Evolutionary conservation across 37 sponge, comb jelly and placozoan species (phyloP).

Genomic region (Trichoplax adhaerens): DNA sequence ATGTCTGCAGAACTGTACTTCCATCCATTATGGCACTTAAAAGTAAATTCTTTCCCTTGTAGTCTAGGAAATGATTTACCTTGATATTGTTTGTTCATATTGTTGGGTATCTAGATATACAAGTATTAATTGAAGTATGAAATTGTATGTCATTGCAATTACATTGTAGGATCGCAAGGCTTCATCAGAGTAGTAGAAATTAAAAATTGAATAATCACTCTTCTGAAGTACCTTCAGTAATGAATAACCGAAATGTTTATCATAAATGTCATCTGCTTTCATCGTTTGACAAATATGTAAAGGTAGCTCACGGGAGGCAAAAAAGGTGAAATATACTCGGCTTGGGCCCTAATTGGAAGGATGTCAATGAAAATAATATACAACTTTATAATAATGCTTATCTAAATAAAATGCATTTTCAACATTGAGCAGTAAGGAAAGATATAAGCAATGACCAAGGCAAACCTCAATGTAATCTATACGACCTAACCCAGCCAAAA

Average conservation of each 20-base stretch:
- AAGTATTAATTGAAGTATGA: too few species aligned
- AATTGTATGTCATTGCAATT: too few species aligned
- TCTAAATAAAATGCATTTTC: not conserved
- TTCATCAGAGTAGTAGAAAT: too few species aligned
- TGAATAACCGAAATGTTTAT: conserved; percentile 21
- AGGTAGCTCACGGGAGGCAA: conserved; percentile 34
- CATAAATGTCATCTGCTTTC: conserved; percentile 27
- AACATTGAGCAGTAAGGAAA: not conserved
- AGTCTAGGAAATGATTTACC: conserved; percentile 25
- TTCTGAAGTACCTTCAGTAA: conserved; percentile 31
- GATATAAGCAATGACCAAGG: not conserved
- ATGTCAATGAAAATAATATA: conserved; percentile 4
- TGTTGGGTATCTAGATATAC: too few species aligned
- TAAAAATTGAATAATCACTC: too few species aligned
- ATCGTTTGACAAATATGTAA: conserved; percentile 27
- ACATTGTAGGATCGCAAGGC: too few species aligned
- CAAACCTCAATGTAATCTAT: conserved; percentile 50
- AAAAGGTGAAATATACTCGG: conserved; percentile 61
- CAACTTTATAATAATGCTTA: not conserved
- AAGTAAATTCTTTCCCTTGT: conserved; percentile 7
- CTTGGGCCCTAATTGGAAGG: conserved; percentile 19
- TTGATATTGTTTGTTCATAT: too few species aligned
- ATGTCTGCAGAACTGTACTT: conserved; percentile 40
- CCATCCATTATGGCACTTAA: conserved; percentile 34
- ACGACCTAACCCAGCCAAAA: conserved; percentile 57